phyloP scores from a whole-genome alignment of 2,888 invertebrate species.

The Caenorhabditis japonica region DNA sequence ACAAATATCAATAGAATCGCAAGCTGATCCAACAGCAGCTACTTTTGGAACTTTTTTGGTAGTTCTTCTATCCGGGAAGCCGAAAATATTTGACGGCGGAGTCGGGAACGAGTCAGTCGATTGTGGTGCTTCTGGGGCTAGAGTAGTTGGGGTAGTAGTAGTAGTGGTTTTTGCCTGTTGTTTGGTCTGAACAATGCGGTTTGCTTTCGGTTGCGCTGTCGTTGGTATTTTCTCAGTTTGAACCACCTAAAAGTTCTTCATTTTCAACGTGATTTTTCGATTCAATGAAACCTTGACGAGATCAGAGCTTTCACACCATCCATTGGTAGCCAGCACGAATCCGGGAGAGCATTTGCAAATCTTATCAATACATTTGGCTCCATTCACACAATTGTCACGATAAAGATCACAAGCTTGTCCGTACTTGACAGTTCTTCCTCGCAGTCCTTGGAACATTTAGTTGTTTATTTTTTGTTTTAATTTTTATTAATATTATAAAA shows the following conservation, averaged over 20 bases:
- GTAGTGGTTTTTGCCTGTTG: conserved; percentile 15
- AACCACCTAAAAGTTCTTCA: conserved; percentile 19
- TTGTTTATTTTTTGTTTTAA: conserved; percentile 18
- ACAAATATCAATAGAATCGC: conserved; percentile 59
- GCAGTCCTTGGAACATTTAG: conserved; percentile 44
- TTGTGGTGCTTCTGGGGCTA: not conserved
- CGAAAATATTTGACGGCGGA: conserved; percentile 46
- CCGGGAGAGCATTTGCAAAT: conserved; percentile 70
- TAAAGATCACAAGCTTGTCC: conserved; percentile 61
- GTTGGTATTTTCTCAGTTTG: conserved; percentile 25
- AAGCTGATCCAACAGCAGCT: conserved; percentile 47
- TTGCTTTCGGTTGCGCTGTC: conserved; percentile 12
- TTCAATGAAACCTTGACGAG: conserved; percentile 45
- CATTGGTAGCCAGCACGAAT: conserved; percentile 51
- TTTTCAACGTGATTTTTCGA: not conserved
- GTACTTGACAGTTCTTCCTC: conserved; percentile 56
- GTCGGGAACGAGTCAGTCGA: conserved; percentile 39
- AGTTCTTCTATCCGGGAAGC: conserved; percentile 43
- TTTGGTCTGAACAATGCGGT: conserved; percentile 33
- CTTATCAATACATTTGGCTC: conserved; percentile 66
- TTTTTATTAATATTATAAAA: too few relatives aligned
- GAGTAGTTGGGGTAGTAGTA: not conserved
- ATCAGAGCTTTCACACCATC: conserved; percentile 60
- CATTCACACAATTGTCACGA: conserved; percentile 61
- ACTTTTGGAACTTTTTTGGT: conserved; percentile 45